These are phyloP conservation scores for Lasioglossum baleicum DNA, from an alignment of 1,140 invertebrate genomes.

Conservation along the genomic window DNA sequence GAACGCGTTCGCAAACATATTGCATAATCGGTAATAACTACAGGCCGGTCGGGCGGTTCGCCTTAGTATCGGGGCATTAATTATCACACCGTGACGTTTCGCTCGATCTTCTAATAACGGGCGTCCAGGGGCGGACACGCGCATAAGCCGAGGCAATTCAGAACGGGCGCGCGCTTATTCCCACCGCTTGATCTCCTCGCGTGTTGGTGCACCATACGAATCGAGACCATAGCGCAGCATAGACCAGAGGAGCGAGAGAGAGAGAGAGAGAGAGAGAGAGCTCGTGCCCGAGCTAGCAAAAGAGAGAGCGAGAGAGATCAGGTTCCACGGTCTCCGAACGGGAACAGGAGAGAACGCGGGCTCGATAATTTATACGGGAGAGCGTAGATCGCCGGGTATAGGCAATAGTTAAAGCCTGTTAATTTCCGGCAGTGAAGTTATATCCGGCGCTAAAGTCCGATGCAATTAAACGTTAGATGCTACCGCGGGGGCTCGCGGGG, in stretches of 20 bases:
- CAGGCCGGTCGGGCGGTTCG: conserved; percentile 19
- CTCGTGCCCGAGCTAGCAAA: too few species aligned
- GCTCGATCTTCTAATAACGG: conserved; percentile 56
- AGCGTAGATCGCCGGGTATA: conserved; percentile 7
- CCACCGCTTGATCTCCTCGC: conserved; percentile 13
- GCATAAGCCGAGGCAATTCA: conserved; percentile 22
- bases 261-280: too few species aligned
- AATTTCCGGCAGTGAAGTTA: conserved; percentile 73
- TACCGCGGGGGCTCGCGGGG: conserved; percentile 41
- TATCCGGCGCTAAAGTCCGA: conserved; percentile 70
- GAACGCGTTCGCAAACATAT: conserved; percentile 33
- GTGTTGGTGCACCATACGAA: too few species aligned
- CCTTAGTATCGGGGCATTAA: conserved; percentile 59
- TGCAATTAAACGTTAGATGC: conserved; percentile 74
- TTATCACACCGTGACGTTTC: conserved; percentile 59
- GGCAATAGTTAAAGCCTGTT: conserved; percentile 69
- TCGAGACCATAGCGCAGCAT: too few species aligned
- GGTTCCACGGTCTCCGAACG: too few species aligned
- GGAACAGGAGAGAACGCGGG: too few species aligned
- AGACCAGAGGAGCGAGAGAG: too few species aligned
- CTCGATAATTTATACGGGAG: conserved; percentile 23
- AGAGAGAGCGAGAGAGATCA: too few species aligned
- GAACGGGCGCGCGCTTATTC: conserved; percentile 14
- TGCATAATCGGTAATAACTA: conserved; percentile 58
- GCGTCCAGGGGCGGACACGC: conserved; percentile 28